A percentile compares a stretch with the other conserved stretches of the same genome.
Evolutionary conservation across 2,888 invertebrate species (phyloP).

Genomic region (Athalia circularis): DNA sequence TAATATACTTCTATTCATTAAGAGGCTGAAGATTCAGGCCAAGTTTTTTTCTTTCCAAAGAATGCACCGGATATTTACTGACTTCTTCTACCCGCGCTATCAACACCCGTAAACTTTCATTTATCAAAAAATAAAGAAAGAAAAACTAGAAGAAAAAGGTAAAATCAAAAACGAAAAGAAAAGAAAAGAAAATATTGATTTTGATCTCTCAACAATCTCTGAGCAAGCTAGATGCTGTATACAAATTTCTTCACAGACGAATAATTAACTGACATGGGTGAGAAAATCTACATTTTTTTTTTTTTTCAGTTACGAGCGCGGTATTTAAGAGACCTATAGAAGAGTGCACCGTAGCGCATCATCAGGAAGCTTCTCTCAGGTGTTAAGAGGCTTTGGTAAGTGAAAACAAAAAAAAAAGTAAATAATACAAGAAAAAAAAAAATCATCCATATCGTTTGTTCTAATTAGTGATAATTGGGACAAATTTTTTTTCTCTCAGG

Average conservation of each 20-base stretch:
- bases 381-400: not conserved
- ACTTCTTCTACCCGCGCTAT: too few relatives aligned
- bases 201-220: too few relatives aligned
- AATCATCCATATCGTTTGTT: constrained; percentile 17
- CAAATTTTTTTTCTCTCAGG: not conserved
- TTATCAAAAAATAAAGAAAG: not conserved
- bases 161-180: not conserved
- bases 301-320: too few relatives aligned
- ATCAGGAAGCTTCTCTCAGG: not conserved
- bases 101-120: not conserved
- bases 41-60: too few relatives aligned
- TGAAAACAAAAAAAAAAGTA: not conserved
- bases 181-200: not conserved
- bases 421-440: constrained; percentile 20
- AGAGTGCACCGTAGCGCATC: not conserved
- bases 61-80: too few relatives aligned
- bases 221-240: too few relatives aligned
- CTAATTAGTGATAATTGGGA: constrained; percentile 43
- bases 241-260: too few relatives aligned
- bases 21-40: too few relatives aligned
- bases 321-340: too few relatives aligned
- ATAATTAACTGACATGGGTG: too few relatives aligned
- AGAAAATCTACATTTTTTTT: too few relatives aligned
- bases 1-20: too few relatives aligned
- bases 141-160: not conserved